Evolutionary conservation across 2,113 vertebrate genomes (phyloP).

Genomic region (Sialia sialis): DNA sequence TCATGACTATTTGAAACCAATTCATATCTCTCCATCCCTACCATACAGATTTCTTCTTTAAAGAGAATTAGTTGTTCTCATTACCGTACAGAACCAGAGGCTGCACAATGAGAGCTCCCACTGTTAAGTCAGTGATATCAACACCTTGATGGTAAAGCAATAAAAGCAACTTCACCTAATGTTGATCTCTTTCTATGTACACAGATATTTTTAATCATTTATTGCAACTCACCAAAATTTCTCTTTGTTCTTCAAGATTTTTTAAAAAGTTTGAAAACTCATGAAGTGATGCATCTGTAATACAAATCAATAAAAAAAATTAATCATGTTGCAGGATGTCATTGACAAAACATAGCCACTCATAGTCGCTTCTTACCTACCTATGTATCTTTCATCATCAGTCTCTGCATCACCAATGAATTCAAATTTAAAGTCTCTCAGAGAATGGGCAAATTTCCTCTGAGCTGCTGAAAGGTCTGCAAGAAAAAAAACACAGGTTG

Average conservation of each 20-base stretch:
- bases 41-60: not conserved
- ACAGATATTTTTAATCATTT: not conserved
- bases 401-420: constrained; percentile 98
- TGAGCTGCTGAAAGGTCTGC: constrained; percentile 90
- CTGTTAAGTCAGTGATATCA: not conserved
- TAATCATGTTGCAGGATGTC: not conserved
- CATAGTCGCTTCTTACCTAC: constrained; percentile 66
- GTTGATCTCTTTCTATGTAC: not conserved
- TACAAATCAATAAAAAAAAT: not conserved
- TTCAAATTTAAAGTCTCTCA: constrained; percentile 95
- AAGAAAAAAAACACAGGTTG: constrained; percentile 4
- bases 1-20: not conserved
- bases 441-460: constrained; percentile 91
- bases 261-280: constrained; percentile 93
- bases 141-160: not conserved
- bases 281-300: constrained; percentile 91
- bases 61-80: not conserved
- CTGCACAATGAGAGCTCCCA: not conserved
- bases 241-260: constrained; percentile 95
- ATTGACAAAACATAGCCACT: not conserved
- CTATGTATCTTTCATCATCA: constrained; percentile 92
- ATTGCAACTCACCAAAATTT: constrained; percentile 88
- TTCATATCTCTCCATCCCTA: not conserved
- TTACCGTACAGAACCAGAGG: not conserved
- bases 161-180: not conserved